Evolutionary conservation across 2,888 invertebrate species (phyloP).

Genomic region (Synanthedon andrenaeformis): DNA sequence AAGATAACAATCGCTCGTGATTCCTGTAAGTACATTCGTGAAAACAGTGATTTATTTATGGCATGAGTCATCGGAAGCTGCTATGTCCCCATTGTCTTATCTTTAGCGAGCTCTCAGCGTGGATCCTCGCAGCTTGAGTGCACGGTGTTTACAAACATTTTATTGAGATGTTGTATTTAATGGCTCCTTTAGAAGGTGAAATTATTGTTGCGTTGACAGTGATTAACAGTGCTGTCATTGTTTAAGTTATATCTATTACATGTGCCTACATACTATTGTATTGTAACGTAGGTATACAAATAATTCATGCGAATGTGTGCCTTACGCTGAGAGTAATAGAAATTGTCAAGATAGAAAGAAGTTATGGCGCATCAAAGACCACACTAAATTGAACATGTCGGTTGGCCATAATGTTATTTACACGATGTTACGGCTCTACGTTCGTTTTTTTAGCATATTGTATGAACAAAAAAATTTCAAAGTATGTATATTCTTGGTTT

Average conservation of each 20-base stretch:
- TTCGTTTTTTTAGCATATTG: too few species aligned
- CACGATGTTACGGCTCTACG: too few species aligned
- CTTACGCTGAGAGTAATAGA: too few species aligned
- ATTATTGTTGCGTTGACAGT: slow-evolving; percentile 46
- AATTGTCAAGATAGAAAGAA: too few species aligned
- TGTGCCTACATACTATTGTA: background rate
- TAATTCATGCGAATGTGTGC: too few species aligned
- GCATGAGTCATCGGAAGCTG: slow-evolving; percentile 58
- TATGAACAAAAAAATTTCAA: too few species aligned
- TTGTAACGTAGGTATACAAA: too few species aligned
- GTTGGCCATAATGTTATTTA: too few species aligned
- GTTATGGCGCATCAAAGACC: too few species aligned
- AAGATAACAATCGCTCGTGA: slow-evolving; percentile 52
- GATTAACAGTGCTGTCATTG: slow-evolving; percentile 25
- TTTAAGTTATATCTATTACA: background rate
- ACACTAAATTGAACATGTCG: too few species aligned
- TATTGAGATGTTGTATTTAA: slow-evolving; percentile 64
- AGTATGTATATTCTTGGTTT: too few species aligned
- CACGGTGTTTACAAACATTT: slow-evolving; percentile 69
- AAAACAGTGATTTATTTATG: slow-evolving; percentile 61
- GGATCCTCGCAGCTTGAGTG: slow-evolving; percentile 50
- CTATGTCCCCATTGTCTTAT: slow-evolving; percentile 54
- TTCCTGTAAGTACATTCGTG: slow-evolving; percentile 51
- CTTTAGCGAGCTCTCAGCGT: slow-evolving; percentile 22
- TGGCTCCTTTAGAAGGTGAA: slow-evolving; percentile 59